Percentiles rank a stretch among this genome's conserved stretches.
Evolutionary conservation across 2,113 vertebrate species (phyloP).

Genomic region (Leptocoma aspasia): DNA sequence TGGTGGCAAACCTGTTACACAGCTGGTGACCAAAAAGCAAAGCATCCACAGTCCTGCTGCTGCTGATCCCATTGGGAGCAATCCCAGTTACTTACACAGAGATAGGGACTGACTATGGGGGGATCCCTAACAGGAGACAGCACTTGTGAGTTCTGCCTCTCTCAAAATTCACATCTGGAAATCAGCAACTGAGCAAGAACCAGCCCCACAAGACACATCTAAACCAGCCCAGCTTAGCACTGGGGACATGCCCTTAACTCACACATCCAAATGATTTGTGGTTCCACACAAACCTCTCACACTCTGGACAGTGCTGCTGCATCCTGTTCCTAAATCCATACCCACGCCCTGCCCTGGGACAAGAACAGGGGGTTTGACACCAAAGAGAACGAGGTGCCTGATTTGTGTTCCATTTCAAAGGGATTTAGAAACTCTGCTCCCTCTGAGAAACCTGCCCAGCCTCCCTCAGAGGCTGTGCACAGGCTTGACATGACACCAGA

Average conservation of each 20-base stretch:
- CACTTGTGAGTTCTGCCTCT: background rate
- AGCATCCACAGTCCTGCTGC: background rate
- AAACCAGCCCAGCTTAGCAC: background rate
- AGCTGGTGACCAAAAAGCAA: background rate
- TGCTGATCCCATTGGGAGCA: background rate
- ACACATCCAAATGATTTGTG: background rate
- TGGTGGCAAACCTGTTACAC: background rate
- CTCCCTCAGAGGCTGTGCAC: background rate
- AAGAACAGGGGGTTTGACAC: background rate
- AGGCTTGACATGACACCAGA: slow-evolving; percentile 39
- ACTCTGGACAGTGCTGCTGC: background rate
- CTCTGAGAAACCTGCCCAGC: background rate
- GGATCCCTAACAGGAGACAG: background rate
- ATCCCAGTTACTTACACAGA: background rate
- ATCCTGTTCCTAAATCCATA: background rate
- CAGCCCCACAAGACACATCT: background rate
- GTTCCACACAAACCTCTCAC: background rate
- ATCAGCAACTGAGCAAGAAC: background rate
- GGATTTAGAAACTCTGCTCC: slow-evolving; percentile 1
- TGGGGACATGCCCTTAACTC: background rate
- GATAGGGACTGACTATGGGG: no score
- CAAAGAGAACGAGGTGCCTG: background rate
- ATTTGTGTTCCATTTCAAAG: background rate
- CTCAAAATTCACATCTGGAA: slow-evolving; percentile 32
- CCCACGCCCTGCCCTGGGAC: background rate